Conservation (phyloP, 2,113 vertebrate genomes). For the Thymallus thymallus region DNA sequence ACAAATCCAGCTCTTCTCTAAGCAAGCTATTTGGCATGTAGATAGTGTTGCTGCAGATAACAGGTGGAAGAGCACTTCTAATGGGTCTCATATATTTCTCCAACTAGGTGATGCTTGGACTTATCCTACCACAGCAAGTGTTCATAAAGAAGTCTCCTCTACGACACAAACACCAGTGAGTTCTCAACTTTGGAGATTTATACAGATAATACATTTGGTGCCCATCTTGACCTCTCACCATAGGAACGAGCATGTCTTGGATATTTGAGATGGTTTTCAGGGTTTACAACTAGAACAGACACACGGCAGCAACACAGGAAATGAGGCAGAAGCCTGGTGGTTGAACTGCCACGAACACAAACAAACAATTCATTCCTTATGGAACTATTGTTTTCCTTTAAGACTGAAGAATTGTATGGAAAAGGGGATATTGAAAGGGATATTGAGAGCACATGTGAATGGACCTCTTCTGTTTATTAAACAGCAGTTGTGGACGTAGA, state of each 20-base stretch:
- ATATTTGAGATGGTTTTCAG: not conserved
- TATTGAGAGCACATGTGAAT: slow-evolving; percentile 54
- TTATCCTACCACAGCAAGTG: slow-evolving; percentile 50
- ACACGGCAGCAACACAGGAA: slow-evolving; percentile 29
- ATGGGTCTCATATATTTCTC: slow-evolving; percentile 16
- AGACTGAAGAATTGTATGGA: slow-evolving; percentile 43
- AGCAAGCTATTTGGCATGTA: not conserved
- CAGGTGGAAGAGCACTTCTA: not conserved
- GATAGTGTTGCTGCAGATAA: not conserved
- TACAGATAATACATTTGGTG: slow-evolving; percentile 4
- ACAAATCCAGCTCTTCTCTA: slow-evolving; percentile 13
- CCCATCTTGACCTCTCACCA: not conserved
- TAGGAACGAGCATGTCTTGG: not conserved
- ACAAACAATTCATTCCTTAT: slow-evolving; percentile 44
- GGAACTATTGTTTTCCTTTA: slow-evolving; percentile 45
- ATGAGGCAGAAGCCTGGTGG: slow-evolving; percentile 21
- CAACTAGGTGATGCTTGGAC: slow-evolving; percentile 55
- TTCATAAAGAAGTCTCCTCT: slow-evolving; percentile 42
- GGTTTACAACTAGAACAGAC: slow-evolving; percentile 10
- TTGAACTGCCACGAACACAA: slow-evolving; percentile 41
- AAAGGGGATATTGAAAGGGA: slow-evolving; percentile 44
- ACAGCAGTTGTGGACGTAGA: slow-evolving; percentile 34
- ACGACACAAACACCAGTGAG: slow-evolving; percentile 58
- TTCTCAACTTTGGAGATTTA: slow-evolving; percentile 14
- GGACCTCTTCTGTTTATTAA: slow-evolving; percentile 45